phyloP scores from a whole-genome alignment of 2,797 vertebrate genomes.

The Sebastes melanostomus region DNA sequence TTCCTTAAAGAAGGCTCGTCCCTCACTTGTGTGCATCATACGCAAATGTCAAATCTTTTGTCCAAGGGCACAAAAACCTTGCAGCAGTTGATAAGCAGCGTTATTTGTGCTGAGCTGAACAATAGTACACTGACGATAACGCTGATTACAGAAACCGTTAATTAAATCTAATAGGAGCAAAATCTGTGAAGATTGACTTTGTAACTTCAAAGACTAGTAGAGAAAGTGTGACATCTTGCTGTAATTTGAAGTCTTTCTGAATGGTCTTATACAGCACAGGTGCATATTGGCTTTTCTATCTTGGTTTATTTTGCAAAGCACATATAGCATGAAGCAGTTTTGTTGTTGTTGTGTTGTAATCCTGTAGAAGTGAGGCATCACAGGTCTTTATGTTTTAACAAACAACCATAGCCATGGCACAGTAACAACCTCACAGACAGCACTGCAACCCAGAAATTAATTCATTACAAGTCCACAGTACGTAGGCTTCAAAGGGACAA shows the following conservation, averaged over 20 bases:
- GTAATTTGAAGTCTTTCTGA: neutral
- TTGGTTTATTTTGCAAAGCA: neutral
- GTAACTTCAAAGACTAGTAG: neutral
- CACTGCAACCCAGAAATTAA: neutral
- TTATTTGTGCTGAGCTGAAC: conserved; percentile 8
- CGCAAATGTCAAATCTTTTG: neutral
- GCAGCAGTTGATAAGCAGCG: conserved; percentile 3
- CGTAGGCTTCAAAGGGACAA: neutral
- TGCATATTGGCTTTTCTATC: neutral
- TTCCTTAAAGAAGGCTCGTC: conserved; percentile 22
- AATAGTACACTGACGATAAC: neutral
- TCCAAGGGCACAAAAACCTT: neutral
- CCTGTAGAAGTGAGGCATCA: neutral
- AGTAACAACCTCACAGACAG: neutral
- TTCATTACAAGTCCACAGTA: neutral
- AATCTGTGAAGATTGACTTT: neutral
- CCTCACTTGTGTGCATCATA: conserved; percentile 2
- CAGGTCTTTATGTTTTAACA: neutral
- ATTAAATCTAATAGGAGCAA: neutral
- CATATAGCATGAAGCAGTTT: neutral
- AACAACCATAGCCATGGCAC: neutral
- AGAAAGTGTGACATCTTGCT: neutral
- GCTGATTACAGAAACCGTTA: neutral
- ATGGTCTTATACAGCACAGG: neutral
- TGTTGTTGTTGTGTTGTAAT: neutral